phyloP scores from a whole-genome alignment of 30 jellyfish, hydroid and myxozoan genomes.

The Calvadosia cruxmelitensis region DNA sequence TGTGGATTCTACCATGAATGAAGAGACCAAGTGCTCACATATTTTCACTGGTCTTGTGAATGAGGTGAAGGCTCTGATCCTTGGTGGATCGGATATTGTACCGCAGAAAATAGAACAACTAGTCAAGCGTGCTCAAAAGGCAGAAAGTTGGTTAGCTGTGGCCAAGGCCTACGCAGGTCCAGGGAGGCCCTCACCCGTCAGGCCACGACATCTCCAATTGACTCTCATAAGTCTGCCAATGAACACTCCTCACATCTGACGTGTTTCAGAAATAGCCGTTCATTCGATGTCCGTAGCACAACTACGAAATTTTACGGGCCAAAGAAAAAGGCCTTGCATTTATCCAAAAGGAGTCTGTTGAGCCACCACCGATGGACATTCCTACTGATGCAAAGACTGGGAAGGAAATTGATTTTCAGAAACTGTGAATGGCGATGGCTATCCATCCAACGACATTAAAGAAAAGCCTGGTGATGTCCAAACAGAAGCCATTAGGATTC shows the following conservation, averaged over 20 bases:
- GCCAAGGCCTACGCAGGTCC: neutral
- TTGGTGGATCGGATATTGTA: neutral
- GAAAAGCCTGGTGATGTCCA: neutral
- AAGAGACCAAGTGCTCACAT: neutral
- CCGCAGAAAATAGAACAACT: neutral
- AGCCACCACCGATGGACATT: no score
- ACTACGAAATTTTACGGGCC: neutral
- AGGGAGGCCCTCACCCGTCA: neutral
- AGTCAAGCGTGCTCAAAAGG: neutral
- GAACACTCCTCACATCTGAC: neutral
- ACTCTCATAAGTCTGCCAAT: neutral
- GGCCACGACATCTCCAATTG: neutral
- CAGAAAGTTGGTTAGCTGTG: neutral
- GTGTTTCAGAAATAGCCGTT: neutral
- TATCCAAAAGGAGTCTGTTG: no score
- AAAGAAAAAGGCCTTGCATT: neutral
- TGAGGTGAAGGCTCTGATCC: neutral
- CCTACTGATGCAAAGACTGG: neutral
- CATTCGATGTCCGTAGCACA: neutral
- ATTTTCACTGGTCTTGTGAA: neutral
- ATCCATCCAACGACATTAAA: neutral
- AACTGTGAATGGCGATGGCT: neutral
- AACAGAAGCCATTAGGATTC: no score
- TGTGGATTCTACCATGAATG: neutral
- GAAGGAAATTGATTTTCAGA: neutral